Evolutionary conservation across 2,797 vertebrate genomes (phyloP).

Genomic region (Pogonophryne albipinna): DNA sequence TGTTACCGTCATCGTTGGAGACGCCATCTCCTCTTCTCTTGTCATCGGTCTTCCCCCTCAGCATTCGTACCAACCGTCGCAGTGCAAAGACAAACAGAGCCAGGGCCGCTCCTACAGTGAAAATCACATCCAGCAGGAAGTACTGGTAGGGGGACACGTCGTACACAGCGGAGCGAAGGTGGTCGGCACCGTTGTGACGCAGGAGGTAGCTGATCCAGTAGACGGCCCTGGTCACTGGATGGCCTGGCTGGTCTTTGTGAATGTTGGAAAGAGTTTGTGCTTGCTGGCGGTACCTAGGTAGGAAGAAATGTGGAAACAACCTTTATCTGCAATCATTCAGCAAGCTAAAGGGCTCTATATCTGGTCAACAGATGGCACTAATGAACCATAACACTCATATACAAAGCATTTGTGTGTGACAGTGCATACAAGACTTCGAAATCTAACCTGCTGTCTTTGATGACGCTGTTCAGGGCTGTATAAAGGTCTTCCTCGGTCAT

Average conservation of each 20-base stretch:
- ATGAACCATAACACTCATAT: slow-evolving; percentile 18
- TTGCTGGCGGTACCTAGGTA: slow-evolving; percentile 89
- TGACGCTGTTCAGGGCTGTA: slow-evolving; percentile 89
- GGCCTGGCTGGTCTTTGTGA: slow-evolving; percentile 96
- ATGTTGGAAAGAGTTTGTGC: slow-evolving; percentile 93
- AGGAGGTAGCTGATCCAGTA: slow-evolving; percentile 98
- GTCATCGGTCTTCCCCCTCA: slow-evolving; percentile 81
- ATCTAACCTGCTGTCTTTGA: slow-evolving; percentile 90
- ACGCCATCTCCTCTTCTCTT: slow-evolving; percentile 29
- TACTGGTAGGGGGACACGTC: slow-evolving; percentile 93
- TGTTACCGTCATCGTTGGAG: slow-evolving; percentile 64
- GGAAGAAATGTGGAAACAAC: not conserved
- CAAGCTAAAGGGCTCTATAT: not conserved
- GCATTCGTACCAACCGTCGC: slow-evolving; percentile 81
- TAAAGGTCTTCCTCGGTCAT: slow-evolving; percentile 91
- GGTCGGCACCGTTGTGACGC: slow-evolving; percentile 92
- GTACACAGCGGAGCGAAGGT: slow-evolving; percentile 94
- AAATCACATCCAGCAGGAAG: slow-evolving; percentile 93
- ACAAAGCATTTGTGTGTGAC: slow-evolving; percentile 6
- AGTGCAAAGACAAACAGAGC: slow-evolving; percentile 81
- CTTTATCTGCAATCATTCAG: not conserved
- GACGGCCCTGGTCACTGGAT: slow-evolving; percentile 93
- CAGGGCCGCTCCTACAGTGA: slow-evolving; percentile 82
- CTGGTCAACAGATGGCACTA: slow-evolving; percentile 51
- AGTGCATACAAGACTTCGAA: not conserved